phyloP scores from a whole-genome alignment of 2,113 vertebrate genomes.

The Apus apus region DNA sequence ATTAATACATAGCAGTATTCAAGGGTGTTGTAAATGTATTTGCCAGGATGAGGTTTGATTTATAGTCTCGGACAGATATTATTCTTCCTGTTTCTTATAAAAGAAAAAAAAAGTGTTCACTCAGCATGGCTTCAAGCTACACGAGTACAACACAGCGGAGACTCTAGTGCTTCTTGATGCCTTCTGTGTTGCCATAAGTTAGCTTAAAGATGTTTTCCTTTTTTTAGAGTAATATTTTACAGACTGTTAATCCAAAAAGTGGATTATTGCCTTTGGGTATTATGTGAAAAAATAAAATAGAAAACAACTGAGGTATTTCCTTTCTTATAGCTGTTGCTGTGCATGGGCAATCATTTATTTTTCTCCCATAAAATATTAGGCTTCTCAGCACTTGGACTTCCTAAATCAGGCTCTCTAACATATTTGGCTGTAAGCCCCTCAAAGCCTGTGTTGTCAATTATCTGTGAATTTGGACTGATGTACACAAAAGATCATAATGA shows the following conservation, averaged over 20 bases:
- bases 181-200: slow-evolving; percentile 6
- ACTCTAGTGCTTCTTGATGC: background rate
- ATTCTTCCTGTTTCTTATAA: background rate
- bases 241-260: slow-evolving; percentile 50
- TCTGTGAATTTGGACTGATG: slow-evolving; percentile 32
- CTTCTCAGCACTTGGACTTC: slow-evolving; percentile 3
- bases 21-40: background rate
- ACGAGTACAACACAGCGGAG: background rate
- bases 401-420: slow-evolving; percentile 14
- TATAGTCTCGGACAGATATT: slow-evolving; percentile 15
- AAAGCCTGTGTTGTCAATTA: slow-evolving; percentile 5
- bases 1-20: background rate
- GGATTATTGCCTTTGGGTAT: slow-evolving; percentile 42
- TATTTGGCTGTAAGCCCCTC: background rate
- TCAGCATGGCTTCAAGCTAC: slow-evolving; percentile 26
- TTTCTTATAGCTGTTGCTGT: slow-evolving; percentile 7
- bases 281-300: slow-evolving; percentile 27
- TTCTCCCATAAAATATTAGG: background rate
- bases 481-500: slow-evolving; percentile 34
- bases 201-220: slow-evolving; percentile 31
- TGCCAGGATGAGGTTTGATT: slow-evolving; percentile 12
- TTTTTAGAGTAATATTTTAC: slow-evolving; percentile 38
- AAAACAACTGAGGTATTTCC: slow-evolving; percentile 32
- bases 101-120: background rate
- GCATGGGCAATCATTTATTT: slow-evolving; percentile 20